Evolutionary conservation across 2,113 vertebrate species (phyloP).

Genomic region (Argyrosomus japonicus): DNA sequence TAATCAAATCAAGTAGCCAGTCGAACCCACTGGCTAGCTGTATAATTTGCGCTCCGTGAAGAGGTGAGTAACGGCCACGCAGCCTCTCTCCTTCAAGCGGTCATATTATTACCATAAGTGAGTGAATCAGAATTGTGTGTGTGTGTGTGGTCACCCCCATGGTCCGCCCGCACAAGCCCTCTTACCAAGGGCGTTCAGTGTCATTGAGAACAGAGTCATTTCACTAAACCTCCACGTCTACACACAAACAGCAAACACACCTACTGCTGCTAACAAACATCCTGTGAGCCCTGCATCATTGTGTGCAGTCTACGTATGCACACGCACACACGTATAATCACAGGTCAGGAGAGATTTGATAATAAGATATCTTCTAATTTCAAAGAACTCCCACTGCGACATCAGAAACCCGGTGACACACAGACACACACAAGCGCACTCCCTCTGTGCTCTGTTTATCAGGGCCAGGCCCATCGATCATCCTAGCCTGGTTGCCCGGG

Average conservation of each 20-base stretch:
- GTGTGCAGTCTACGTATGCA: neutral
- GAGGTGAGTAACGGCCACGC: constrained; percentile 47
- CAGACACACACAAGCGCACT: constrained; percentile 46
- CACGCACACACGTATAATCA: neutral
- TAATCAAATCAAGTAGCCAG: constrained; percentile 57
- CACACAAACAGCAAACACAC: constrained; percentile 16
- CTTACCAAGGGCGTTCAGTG: constrained; percentile 44
- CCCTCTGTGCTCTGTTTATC: constrained; percentile 75
- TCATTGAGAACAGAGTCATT: constrained; percentile 37
- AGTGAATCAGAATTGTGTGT: constrained; percentile 55
- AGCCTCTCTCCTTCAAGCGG: constrained; percentile 29
- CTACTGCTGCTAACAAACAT: neutral
- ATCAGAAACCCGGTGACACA: constrained; percentile 59
- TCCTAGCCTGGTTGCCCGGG: constrained; percentile 77
- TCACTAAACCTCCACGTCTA: neutral
- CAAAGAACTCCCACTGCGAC: constrained; percentile 64
- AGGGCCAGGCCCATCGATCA: constrained; percentile 76
- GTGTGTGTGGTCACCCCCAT: constrained; percentile 43
- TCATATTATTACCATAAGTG: constrained; percentile 55
- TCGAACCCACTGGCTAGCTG: constrained; percentile 33
- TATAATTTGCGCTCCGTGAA: constrained; percentile 55
- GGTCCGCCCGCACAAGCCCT: constrained; percentile 28
- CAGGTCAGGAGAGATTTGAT: constrained; percentile 30
- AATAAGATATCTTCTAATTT: constrained; percentile 49
- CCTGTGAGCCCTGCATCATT: neutral